Evolutionary conservation across 2,888 invertebrate genomes (phyloP).

Genomic region (Zhengitettix transpicula): DNA sequence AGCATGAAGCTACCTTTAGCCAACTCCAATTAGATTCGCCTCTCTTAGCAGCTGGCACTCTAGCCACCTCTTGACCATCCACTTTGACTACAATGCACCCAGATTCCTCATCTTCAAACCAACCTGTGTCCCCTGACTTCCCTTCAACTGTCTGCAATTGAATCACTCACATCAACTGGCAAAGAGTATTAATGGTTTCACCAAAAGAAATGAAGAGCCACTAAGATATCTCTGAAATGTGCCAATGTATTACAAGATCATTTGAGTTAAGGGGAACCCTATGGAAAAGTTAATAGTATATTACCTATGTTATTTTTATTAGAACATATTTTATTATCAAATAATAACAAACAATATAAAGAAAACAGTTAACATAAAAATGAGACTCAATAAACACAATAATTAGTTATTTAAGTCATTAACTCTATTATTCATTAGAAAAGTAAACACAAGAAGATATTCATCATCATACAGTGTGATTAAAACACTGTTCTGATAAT

Average conservation of each 20-base stretch:
- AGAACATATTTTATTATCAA: too few species aligned
- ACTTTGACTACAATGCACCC: conserved; percentile 41
- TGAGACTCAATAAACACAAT: background rate
- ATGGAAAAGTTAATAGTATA: background rate
- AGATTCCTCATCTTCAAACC: conserved; percentile 37
- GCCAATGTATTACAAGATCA: background rate
- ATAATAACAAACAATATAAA: background rate
- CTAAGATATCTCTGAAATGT: background rate
- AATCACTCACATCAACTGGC: conserved; percentile 7
- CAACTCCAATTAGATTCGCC: conserved; percentile 44
- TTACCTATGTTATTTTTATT: too few species aligned
- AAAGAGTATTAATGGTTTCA: background rate
- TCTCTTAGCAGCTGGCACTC: conserved; percentile 43
- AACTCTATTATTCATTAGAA: background rate
- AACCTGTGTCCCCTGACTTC: conserved; percentile 30
- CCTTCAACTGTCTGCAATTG: conserved; percentile 10
- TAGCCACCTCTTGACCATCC: conserved; percentile 44
- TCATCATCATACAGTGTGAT: too few species aligned
- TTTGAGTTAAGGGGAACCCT: background rate
- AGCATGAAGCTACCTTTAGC: conserved; percentile 36
- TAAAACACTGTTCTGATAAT: too few species aligned
- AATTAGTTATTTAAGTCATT: background rate
- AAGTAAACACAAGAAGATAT: too few species aligned
- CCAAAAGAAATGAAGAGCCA: background rate
- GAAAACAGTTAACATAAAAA: too few species aligned